A percentile compares a stretch with the other conserved stretches of the same genome.
Evolutionary conservation across 2,113 vertebrate species (phyloP).

Genomic region (Trichechus manatus): DNA sequence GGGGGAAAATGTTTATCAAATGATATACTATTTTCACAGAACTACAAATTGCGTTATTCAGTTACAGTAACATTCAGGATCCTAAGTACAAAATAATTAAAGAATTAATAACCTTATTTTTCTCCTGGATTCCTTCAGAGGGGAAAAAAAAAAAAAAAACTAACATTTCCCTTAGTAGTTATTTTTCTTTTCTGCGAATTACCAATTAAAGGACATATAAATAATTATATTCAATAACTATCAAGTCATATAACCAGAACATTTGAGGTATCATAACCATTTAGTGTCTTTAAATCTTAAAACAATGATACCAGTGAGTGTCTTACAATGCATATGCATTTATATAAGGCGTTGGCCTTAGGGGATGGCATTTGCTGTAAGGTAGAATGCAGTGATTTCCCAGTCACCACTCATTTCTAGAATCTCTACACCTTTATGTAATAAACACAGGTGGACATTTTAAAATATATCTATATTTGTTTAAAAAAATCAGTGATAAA

Average conservation of each 20-base stretch:
- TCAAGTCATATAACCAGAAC: neutral
- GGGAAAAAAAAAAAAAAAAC: neutral
- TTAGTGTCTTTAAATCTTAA: neutral
- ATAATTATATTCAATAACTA: neutral
- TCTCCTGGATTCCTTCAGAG: neutral
- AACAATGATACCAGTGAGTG: neutral
- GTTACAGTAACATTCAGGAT: neutral
- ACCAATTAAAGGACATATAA: neutral
- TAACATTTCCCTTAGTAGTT: neutral
- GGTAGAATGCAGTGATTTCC: neutral
- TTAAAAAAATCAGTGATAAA: neutral
- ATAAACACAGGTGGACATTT: neutral
- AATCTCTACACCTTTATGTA: neutral
- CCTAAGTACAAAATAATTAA: constrained; percentile 20
- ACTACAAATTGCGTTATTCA: neutral
- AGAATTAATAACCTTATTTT: neutral
- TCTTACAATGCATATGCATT: neutral
- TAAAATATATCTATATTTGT: neutral
- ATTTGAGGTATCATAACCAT: neutral
- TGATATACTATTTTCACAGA: constrained; percentile 11
- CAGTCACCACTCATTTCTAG: neutral
- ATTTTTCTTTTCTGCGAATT: neutral
- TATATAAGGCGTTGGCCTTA: neutral
- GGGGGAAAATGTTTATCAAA: neutral
- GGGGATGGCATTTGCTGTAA: neutral